phyloP scores from a whole-genome alignment of 2,797 vertebrate genomes.

The Cyclopterus lumpus region DNA sequence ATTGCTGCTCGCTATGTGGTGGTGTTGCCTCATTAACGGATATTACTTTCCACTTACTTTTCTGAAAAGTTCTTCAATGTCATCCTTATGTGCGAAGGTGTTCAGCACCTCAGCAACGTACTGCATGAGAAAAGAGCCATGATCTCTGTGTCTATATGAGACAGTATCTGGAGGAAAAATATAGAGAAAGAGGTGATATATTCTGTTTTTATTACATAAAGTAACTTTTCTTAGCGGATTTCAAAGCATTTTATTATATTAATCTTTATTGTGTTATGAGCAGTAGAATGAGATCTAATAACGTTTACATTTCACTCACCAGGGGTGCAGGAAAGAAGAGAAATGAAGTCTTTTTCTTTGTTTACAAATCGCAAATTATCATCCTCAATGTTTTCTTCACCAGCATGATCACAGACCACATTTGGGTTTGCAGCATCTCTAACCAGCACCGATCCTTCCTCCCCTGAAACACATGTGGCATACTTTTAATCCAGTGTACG shows the following conservation, averaged over 20 bases:
- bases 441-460: slow-evolving; percentile 35
- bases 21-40: neutral
- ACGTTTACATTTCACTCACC: slow-evolving; percentile 57
- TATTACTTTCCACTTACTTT: slow-evolving; percentile 49
- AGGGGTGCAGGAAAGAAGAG: slow-evolving; percentile 76
- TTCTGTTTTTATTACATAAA: neutral
- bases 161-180: slow-evolving; percentile 68
- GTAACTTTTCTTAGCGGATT: neutral
- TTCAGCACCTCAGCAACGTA: slow-evolving; percentile 58
- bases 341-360: slow-evolving; percentile 80
- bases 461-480: slow-evolving; percentile 50
- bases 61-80: slow-evolving; percentile 77
- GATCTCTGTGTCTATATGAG: slow-evolving; percentile 32
- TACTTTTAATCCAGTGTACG: neutral
- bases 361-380: slow-evolving; percentile 33
- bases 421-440: slow-evolving; percentile 19
- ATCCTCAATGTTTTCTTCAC: neutral
- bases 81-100: slow-evolving; percentile 8
- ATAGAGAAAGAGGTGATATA: neutral
- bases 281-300: neutral
- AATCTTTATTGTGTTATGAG: neutral
- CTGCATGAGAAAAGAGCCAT: slow-evolving; percentile 74
- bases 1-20: neutral
- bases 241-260: neutral
- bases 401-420: neutral